Conservation (phyloP, 2,797 vertebrate genomes). For the Gouania willdenowi region DNA sequence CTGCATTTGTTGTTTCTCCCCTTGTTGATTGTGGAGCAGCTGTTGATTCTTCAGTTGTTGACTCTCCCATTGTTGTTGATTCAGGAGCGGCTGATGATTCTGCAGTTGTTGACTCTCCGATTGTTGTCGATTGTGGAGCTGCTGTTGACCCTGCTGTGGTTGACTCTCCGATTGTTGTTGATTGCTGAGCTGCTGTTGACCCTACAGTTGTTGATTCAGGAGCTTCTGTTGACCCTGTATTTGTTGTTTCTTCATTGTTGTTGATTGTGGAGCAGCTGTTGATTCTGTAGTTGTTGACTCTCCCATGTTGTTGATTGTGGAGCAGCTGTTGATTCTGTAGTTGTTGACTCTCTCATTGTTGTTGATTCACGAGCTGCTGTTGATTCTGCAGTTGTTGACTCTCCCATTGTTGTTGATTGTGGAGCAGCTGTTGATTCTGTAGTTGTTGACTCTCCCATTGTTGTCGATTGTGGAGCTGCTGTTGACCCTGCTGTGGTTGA, state of each 20-base stretch:
- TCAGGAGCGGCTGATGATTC: not conserved
- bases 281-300: not conserved
- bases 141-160: not conserved
- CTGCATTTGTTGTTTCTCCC: not conserved
- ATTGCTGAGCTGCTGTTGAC: not conserved
- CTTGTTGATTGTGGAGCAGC: not conserved
- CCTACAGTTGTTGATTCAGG: not conserved
- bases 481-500: not conserved
- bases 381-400: not conserved
- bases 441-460: too few species aligned
- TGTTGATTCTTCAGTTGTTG: not conserved
- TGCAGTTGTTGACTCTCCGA: too few species aligned
- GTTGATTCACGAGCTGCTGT: not conserved
- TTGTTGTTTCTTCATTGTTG: too few species aligned
- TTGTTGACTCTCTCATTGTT: not conserved
- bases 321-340: not conserved
- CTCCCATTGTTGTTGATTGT: not conserved
- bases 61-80: fast-evolving
- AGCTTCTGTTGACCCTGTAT: not conserved
- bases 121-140: not conserved
- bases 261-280: not conserved
- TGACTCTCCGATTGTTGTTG: too few species aligned
- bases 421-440: fast-evolving
- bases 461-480: not conserved
- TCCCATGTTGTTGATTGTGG: not conserved